phyloP scores from a whole-genome alignment of 2,797 vertebrate genomes.

The Miichthys miiuy region DNA sequence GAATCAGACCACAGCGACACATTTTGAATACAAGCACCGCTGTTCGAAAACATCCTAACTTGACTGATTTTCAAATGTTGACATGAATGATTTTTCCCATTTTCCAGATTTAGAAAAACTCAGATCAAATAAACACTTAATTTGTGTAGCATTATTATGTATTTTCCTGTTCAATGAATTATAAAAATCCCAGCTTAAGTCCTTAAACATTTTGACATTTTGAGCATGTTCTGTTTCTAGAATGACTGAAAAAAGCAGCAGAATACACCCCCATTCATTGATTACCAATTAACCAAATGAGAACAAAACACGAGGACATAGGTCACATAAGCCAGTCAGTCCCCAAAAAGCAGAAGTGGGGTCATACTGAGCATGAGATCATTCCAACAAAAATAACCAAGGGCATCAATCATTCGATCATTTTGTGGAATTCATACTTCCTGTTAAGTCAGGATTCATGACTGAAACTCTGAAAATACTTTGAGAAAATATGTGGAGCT shows the following conservation, averaged over 20 bases:
- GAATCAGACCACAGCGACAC: constrained; percentile 5
- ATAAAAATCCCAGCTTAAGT: no score
- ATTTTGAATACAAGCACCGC: constrained; percentile 1
- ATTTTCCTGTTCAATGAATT: background rate
- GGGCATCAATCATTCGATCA: background rate
- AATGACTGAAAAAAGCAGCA: background rate
- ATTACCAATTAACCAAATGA: no score
- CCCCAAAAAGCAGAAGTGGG: constrained; percentile 16
- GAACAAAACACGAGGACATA: no score
- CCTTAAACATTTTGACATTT: no score
- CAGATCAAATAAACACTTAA: background rate
- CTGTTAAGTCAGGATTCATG: background rate
- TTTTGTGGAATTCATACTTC: background rate
- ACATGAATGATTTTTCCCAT: background rate
- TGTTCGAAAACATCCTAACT: background rate
- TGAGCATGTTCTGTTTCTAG: background rate
- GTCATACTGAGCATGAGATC: background rate
- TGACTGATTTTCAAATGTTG: background rate
- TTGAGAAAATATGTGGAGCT: background rate
- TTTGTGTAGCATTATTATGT: background rate
- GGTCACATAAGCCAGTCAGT: background rate
- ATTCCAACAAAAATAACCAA: background rate
- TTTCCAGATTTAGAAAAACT: background rate
- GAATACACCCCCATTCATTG: no score
- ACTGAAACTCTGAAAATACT: background rate